A percentile compares a stretch with the other conserved stretches of the same genome.
These are phyloP conservation scores for Lagopus leucura DNA, from an alignment of 2,113 vertebrate genomes.

Conservation along the genomic window DNA sequence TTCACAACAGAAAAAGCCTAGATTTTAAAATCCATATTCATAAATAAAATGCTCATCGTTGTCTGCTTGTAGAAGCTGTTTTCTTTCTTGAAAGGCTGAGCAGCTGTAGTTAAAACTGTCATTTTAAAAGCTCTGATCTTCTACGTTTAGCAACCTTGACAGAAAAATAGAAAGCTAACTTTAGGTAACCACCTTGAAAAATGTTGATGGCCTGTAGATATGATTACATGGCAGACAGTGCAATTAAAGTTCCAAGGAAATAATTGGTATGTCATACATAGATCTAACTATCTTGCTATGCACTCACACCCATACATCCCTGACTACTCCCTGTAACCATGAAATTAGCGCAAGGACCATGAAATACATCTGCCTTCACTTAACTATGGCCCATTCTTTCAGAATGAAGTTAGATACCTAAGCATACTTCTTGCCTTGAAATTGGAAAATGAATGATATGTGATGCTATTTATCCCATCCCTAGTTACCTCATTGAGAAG, in stretches of 20 bases:
- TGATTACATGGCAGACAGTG: background rate
- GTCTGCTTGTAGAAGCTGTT: background rate
- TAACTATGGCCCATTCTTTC: background rate
- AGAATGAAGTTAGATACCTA: constrained; percentile 17
- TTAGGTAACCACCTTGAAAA: background rate
- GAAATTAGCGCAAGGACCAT: background rate
- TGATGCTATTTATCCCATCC: background rate
- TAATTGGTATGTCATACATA: background rate
- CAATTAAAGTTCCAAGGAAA: constrained; percentile 21
- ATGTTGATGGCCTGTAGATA: background rate
- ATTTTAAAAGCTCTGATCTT: background rate
- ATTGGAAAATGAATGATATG: background rate
- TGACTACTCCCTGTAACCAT: background rate
- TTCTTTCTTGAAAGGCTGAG: background rate
- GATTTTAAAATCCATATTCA: background rate
- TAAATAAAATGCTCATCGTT: background rate
- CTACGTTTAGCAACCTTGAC: background rate
- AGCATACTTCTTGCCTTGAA: background rate
- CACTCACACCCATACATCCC: background rate
- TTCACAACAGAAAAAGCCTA: background rate
- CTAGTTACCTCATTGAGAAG: background rate
- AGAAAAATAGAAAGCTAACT: constrained; percentile 34
- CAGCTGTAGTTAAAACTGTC: background rate
- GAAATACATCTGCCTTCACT: background rate
- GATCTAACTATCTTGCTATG: background rate